Conservation (phyloP, 2,113 vertebrate genomes). For the Campylomormyrus tamandua region DNA sequence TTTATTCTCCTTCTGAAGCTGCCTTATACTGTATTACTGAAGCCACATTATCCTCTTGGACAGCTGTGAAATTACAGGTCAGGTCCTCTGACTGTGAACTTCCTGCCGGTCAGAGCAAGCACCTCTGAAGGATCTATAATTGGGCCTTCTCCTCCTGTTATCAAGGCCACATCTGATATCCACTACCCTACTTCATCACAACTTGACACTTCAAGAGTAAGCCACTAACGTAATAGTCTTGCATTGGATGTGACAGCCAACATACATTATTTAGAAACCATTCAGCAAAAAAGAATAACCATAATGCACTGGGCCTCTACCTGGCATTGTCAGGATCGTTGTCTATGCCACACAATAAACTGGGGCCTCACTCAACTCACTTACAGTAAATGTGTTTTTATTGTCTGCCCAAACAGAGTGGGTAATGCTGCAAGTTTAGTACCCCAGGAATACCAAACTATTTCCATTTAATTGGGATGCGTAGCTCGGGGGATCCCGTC, state of each 20-base stretch:
- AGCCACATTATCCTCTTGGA: not conserved
- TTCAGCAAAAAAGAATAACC: not conserved
- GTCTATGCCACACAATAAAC: not conserved
- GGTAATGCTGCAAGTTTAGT: not conserved
- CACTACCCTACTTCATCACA: not conserved
- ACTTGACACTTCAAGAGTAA: not conserved
- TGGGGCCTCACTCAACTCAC: not conserved
- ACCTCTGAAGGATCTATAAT: not conserved
- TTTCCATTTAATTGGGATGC: conserved; percentile 31
- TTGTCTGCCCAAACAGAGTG: not conserved
- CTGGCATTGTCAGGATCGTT: not conserved
- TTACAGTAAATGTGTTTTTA: not conserved
- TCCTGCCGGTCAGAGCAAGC: not conserved
- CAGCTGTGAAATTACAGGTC: not conserved
- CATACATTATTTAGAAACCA: not conserved
- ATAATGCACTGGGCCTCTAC: not conserved
- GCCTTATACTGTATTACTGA: not conserved
- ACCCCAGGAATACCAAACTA: conserved; percentile 15
- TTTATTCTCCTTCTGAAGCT: not conserved
- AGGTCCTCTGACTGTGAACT: not conserved
- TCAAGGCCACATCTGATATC: not conserved
- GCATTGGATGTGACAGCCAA: not conserved
- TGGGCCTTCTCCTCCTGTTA: not conserved
- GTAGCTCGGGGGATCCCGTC: conserved; percentile 13
- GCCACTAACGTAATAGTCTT: not conserved